These are phyloP conservation scores for Nannospalax galili DNA, from an alignment of 2,113 vertebrate genomes.

Conservation along the genomic window DNA sequence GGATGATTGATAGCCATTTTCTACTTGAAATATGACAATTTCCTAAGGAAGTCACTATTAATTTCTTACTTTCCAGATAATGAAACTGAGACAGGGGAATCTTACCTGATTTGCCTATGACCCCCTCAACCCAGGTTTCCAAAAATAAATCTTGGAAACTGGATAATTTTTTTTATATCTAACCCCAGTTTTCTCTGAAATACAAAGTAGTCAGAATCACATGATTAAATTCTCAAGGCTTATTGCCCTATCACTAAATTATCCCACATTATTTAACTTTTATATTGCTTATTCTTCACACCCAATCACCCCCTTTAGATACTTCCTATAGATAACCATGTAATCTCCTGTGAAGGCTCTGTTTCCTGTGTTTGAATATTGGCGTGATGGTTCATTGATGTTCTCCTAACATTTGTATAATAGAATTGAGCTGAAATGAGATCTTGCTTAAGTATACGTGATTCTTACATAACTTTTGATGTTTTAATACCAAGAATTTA, in stretches of 20 bases:
- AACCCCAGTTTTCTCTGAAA: background rate
- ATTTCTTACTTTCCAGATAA: slow-evolving; percentile 35
- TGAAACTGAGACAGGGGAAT: background rate
- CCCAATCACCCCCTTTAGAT: background rate
- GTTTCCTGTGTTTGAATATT: background rate
- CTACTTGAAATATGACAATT: slow-evolving; percentile 20
- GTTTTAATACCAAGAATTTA: background rate
- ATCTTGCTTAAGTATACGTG: background rate
- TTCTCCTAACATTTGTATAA: background rate
- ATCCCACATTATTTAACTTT: background rate
- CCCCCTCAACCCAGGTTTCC: background rate
- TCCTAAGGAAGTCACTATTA: background rate
- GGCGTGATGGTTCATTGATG: background rate
- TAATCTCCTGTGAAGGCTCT: background rate
- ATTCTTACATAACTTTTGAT: background rate
- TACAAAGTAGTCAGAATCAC: background rate
- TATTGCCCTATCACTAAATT: background rate
- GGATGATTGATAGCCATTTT: background rate
- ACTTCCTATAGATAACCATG: background rate
- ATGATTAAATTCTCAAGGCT: background rate
- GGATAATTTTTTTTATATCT: background rate
- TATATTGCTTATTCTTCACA: background rate
- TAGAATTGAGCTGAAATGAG: background rate
- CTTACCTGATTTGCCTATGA: background rate
- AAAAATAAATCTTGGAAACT: background rate